Evolutionary conservation across 2,888 invertebrate genomes (phyloP).

Genomic region (Diplolepis rosae): DNA sequence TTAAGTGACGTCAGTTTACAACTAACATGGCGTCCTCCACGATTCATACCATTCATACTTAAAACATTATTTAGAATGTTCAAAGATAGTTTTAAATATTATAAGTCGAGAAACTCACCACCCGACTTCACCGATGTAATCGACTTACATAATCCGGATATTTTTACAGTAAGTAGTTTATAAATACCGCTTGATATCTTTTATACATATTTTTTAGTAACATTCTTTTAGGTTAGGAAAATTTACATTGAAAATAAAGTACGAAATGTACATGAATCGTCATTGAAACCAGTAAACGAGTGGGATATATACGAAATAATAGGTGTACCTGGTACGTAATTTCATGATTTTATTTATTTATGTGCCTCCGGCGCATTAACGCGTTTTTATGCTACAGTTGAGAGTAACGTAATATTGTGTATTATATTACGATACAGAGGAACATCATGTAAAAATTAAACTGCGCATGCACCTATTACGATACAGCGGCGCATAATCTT

Average conservation of each 20-base stretch:
- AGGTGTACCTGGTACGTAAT: slow-evolving; percentile 76
- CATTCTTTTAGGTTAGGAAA: slow-evolving; percentile 67
- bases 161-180: slow-evolving; percentile 51
- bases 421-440: too few relatives aligned
- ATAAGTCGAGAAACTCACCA: slow-evolving; percentile 81
- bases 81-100: slow-evolving; percentile 85
- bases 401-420: too few relatives aligned
- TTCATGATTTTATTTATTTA: background rate
- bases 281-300: slow-evolving; percentile 73
- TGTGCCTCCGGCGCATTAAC: too few relatives aligned
- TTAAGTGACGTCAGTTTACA: too few relatives aligned
- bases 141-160: slow-evolving; percentile 73
- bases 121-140: slow-evolving; percentile 81
- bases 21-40: slow-evolving; percentile 53
- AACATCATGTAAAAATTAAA: too few relatives aligned
- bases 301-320: slow-evolving; percentile 81
- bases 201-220: background rate
- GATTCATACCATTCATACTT: too few relatives aligned
- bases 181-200: background rate
- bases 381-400: too few relatives aligned
- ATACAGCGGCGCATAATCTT: too few relatives aligned
- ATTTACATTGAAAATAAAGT: slow-evolving; percentile 42
- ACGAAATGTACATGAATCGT: slow-evolving; percentile 59
- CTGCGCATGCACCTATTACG: too few relatives aligned
- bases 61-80: slow-evolving; percentile 79